phyloP scores from a whole-genome alignment of 2,797 vertebrate genomes.

The Neostethus bicornis region DNA sequence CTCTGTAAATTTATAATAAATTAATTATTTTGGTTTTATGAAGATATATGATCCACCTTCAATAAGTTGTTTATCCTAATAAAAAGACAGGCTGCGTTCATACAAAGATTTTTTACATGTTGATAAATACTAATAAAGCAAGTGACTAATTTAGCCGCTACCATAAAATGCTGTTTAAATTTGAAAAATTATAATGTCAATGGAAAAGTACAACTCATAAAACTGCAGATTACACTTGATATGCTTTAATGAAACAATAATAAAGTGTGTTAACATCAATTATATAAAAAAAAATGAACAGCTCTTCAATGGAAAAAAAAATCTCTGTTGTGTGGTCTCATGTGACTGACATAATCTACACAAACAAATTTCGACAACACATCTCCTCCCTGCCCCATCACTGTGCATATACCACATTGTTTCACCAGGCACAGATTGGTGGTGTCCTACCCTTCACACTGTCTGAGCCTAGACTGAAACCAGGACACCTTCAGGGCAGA shows the following conservation, averaged over 20 bases:
- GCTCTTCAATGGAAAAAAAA: conserved; percentile 29
- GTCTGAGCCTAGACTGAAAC: conserved; percentile 61
- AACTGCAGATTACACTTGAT: not conserved
- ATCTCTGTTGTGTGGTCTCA: conserved; percentile 21
- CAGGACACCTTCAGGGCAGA: conserved; percentile 69
- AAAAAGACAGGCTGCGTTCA: no score
- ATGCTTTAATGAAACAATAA: not conserved
- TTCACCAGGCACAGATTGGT: conserved; percentile 62
- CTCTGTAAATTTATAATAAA: no score
- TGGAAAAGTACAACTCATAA: not conserved
- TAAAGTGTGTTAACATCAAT: conserved; percentile 2
- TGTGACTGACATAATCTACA: conserved; percentile 40
- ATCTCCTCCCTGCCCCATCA: conserved; percentile 42
- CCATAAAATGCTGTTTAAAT: not conserved
- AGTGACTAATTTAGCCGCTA: not conserved
- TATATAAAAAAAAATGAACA: conserved; percentile 25
- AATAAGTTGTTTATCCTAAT: no score
- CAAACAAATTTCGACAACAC: conserved; percentile 33
- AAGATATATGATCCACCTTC: no score
- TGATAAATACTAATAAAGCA: no score
- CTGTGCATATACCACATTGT: conserved; percentile 59
- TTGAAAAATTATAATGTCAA: not conserved
- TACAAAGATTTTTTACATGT: no score
- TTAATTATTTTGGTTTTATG: no score
- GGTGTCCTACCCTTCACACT: conserved; percentile 45